These are phyloP conservation scores for Brachylomia viminalis DNA, from an alignment of 2,888 invertebrate species.

Conservation along the genomic window DNA sequence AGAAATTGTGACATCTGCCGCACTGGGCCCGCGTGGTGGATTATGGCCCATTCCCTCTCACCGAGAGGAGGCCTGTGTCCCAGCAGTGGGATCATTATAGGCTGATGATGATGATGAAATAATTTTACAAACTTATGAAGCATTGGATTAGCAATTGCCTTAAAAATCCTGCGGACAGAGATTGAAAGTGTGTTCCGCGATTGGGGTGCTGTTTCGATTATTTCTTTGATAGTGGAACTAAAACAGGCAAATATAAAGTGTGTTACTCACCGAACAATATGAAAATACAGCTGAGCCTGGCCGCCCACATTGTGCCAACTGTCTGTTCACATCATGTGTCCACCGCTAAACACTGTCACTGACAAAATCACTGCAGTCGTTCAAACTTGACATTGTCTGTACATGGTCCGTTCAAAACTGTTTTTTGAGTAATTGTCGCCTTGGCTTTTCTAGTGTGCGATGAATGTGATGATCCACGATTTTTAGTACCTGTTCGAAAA, in stretches of 20 bases:
- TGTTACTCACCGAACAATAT: constrained; percentile 86
- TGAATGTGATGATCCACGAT: background rate
- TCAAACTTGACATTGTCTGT: constrained; percentile 50
- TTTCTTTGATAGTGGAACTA: background rate
- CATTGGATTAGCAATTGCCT: background rate
- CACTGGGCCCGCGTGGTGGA: no score
- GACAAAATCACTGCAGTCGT: constrained; percentile 62
- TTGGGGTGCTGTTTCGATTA: background rate
- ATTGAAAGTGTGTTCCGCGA: background rate
- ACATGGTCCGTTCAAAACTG: constrained; percentile 50
- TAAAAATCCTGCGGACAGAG: background rate
- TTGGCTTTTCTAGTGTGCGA: background rate
- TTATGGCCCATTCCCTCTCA: no score
- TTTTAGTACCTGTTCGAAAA: constrained; percentile 50
- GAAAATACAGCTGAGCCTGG: constrained; percentile 87
- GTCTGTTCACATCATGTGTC: constrained; percentile 84
- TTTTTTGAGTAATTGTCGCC: background rate
- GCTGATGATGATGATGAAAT: no score
- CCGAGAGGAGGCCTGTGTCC: no score
- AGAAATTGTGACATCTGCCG: no score
- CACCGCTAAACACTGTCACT: constrained; percentile 76
- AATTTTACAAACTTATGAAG: background rate
- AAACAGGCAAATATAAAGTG: background rate
- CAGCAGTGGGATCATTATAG: no score
- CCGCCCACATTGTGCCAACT: constrained; percentile 85